A percentile compares a stretch with the other conserved stretches of the same genome.
phyloP scores from a whole-genome alignment of 2,888 invertebrate species.

The Steinernema carpocapsae region DNA sequence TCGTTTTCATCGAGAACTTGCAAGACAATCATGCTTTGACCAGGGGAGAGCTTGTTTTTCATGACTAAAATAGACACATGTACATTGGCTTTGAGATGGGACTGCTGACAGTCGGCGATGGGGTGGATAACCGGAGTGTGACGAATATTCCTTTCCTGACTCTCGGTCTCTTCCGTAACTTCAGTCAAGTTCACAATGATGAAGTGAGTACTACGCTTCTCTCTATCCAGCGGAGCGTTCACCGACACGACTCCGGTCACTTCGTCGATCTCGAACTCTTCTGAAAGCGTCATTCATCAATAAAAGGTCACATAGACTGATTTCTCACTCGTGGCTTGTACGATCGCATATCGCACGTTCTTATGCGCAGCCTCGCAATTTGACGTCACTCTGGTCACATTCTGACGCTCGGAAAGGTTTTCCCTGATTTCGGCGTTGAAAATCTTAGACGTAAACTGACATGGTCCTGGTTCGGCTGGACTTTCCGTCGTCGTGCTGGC shows the following conservation, averaged over 20 bases:
- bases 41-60: slow-evolving; percentile 51
- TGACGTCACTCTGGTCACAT: slow-evolving; percentile 48
- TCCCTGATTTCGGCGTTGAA: slow-evolving; percentile 60
- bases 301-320: not conserved
- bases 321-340: slow-evolving; percentile 39
- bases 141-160: slow-evolving; percentile 35
- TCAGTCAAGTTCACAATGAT: slow-evolving; percentile 58
- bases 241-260: slow-evolving; percentile 55
- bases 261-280: slow-evolving; percentile 59
- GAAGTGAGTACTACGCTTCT: slow-evolving; percentile 58
- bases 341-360: slow-evolving; percentile 45
- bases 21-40: slow-evolving; percentile 62
- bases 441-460: slow-evolving; percentile 53
- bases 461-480: slow-evolving; percentile 36
- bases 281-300: slow-evolving; percentile 42
- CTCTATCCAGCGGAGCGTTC: slow-evolving; percentile 57
- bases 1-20: slow-evolving; percentile 65
- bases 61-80: slow-evolving; percentile 50
- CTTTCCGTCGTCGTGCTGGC: slow-evolving; percentile 28
- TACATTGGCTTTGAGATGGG: not conserved
- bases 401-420: slow-evolving; percentile 47
- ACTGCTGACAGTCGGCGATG: slow-evolving; percentile 52
- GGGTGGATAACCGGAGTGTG: slow-evolving; percentile 39
- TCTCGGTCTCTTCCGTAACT: slow-evolving; percentile 38
- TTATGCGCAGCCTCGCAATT: slow-evolving; percentile 40